Evolutionary conservation across 2,113 vertebrate genomes (phyloP), one percentile per base, ranked within the genome.

Genomic region (Aspiorhynchus laticeps): DNA sequence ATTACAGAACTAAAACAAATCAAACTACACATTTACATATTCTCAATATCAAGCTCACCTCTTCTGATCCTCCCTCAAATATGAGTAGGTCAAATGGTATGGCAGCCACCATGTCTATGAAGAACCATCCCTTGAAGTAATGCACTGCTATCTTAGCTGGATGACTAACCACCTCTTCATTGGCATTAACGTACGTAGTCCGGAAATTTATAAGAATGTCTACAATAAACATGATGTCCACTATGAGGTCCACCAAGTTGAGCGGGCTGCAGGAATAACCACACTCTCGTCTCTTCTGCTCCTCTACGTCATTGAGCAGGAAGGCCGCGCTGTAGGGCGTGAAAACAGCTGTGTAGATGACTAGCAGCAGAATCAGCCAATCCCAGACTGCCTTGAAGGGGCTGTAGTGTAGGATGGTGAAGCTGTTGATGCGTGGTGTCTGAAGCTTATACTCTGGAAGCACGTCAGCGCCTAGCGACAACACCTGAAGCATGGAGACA

Each of bases 101-200:
- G 92, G 98, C 98, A 31, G 98, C 98, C 87, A 99, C 98, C 97
- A 99, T 99, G 94, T 99, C 98, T 91, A 99, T 99, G 93, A 99
- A 97, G 95, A 99, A 99, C 98, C 98, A 99, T 94, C 98, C 98
- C 95, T 99, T 99, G 91, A 99, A 99, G 95, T 99, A 99, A 94
- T 99, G 98, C 93, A 99, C 97, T 91, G 98, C 98, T 91, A 99
- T 99, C 95, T 96, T 99, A 88, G 95, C 97, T 3, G 98, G 97
- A 87, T 99, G 97, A 95, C 98, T 99, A 92, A 99, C 98, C 94
- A 99, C 98, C 91, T 99, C 98, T 93, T 99, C 98, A 85, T 99
- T 99, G 91, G 88, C 88, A 93, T 99, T 99, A 88, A 99, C 98
- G 85, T 99, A 99, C 0, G 98, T 99, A 91, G 98, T 99, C 93